phyloP scores from a whole-genome alignment of 30 jellyfish, hydroid and myxozoan species.

The Clytia hemisphaerica region DNA sequence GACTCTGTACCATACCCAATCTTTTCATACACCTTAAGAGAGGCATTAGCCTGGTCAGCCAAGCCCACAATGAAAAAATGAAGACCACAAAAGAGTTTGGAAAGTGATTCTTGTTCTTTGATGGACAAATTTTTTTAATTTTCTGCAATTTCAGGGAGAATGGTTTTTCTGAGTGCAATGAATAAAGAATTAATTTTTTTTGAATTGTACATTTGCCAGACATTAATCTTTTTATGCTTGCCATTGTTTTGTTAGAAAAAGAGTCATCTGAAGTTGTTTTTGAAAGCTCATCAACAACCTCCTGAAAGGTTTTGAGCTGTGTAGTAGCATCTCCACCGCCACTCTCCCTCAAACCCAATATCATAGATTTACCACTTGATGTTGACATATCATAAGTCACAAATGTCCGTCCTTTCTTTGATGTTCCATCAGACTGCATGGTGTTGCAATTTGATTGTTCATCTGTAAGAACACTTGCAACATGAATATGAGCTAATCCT shows the following conservation, averaged over 20 bases:
- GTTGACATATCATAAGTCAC: too few species aligned
- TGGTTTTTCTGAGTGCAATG: conserved; percentile 5
- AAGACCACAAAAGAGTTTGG: conserved; percentile 14
- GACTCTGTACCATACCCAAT: conserved; percentile 12
- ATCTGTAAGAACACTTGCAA: too few species aligned
- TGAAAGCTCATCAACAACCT: conserved; percentile 7
- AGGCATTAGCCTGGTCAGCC: conserved; percentile 40
- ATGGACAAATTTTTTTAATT: conserved; percentile 6
- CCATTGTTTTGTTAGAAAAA: background rate
- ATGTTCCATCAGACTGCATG: too few species aligned
- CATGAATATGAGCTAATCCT: too few species aligned
- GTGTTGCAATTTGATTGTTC: too few species aligned
- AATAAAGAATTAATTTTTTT: conserved; percentile 27
- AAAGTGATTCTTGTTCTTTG: background rate
- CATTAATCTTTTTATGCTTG: conserved; percentile 25
- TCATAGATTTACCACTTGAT: too few species aligned
- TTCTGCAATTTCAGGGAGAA: conserved; percentile 11
- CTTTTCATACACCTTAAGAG: conserved; percentile 12
- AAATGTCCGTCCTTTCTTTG: too few species aligned
- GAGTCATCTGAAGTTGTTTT: background rate
- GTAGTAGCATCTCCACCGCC: conserved; percentile 31
- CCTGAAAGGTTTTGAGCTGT: conserved; percentile 15
- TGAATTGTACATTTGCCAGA: conserved; percentile 34
- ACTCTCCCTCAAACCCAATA: conserved; percentile 6
- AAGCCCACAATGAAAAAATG: conserved; percentile 30